phyloP scores from a whole-genome alignment of 1,140 invertebrate genomes.

The Caerostris darwini region DNA sequence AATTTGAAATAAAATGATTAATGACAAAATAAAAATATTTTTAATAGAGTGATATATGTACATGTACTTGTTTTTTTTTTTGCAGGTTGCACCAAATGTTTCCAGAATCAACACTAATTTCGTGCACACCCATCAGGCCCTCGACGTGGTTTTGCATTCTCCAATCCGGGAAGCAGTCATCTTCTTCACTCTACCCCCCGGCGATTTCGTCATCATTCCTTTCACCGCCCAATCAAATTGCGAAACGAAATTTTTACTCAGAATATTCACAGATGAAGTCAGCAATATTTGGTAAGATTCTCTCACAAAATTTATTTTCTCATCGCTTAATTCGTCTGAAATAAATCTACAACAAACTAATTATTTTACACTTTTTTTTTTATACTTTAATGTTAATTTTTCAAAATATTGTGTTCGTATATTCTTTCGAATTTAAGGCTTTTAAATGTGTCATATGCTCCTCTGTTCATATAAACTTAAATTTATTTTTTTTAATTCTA shows the following conservation, averaged over 20 bases:
- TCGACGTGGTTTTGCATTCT: constrained; percentile 87
- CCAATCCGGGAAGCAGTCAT: constrained; percentile 87
- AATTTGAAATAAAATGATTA: too few species aligned
- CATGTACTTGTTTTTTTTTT: too few species aligned
- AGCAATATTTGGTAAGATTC: constrained; percentile 87
- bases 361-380: too few species aligned
- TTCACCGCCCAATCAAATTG: constrained; percentile 87
- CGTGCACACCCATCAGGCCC: constrained; percentile 85
- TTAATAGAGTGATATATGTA: too few species aligned
- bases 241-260: constrained; percentile 87
- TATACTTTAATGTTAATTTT: too few species aligned
- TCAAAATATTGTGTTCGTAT: too few species aligned
- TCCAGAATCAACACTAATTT: constrained; percentile 85
- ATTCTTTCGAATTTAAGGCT: too few species aligned
- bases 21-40: too few species aligned
- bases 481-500: too few species aligned
- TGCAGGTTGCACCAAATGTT: constrained; percentile 84
- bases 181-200: constrained; percentile 88
- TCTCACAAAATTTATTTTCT: neutral
- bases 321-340: neutral
- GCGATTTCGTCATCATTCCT: constrained; percentile 90
- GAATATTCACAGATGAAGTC: constrained; percentile 88
- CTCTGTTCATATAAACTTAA: too few species aligned
- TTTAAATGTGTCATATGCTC: too few species aligned
- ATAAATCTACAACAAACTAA: too few species aligned